phyloP scores from a whole-genome alignment of 2,888 invertebrate species.

The Ecliptopera silaceata region DNA sequence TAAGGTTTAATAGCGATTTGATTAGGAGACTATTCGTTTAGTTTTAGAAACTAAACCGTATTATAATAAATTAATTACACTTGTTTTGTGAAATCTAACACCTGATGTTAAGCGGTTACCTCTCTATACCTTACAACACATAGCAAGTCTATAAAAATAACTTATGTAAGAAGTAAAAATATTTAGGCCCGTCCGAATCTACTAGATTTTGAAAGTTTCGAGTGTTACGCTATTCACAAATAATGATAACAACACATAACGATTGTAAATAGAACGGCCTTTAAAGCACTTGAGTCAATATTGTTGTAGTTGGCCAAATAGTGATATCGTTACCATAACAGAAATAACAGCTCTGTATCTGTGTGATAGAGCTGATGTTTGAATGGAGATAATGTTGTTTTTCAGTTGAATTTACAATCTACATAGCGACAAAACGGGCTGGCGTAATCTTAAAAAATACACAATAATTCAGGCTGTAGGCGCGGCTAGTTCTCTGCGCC shows the following conservation, averaged over 20 bases:
- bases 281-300: constrained; percentile 50
- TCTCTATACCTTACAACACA: too few relatives aligned
- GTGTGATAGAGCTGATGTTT: constrained; percentile 6
- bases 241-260: constrained; percentile 38
- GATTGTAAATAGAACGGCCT: constrained; percentile 50
- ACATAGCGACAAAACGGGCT: constrained; percentile 32
- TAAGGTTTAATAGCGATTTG: too few relatives aligned
- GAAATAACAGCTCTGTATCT: constrained; percentile 5
- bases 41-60: too few relatives aligned
- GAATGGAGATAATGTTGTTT: constrained; percentile 16
- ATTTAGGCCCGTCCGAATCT: background rate
- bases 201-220: background rate
- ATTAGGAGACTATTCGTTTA: too few relatives aligned
- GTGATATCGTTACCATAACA: background rate
- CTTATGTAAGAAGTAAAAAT: background rate
- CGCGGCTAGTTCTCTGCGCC: constrained; percentile 31
- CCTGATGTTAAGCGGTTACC: too few relatives aligned
- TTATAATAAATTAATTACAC: too few relatives aligned
- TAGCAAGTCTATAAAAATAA: too few relatives aligned
- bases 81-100: too few relatives aligned
- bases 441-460: constrained; percentile 31
- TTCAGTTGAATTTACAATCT: constrained; percentile 25
- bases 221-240: constrained; percentile 29
- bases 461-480: constrained; percentile 21
- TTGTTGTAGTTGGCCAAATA: constrained; percentile 44